Evolutionary conservation across 2,888 invertebrate species (phyloP).

Genomic region (Ditula angustiorana): DNA sequence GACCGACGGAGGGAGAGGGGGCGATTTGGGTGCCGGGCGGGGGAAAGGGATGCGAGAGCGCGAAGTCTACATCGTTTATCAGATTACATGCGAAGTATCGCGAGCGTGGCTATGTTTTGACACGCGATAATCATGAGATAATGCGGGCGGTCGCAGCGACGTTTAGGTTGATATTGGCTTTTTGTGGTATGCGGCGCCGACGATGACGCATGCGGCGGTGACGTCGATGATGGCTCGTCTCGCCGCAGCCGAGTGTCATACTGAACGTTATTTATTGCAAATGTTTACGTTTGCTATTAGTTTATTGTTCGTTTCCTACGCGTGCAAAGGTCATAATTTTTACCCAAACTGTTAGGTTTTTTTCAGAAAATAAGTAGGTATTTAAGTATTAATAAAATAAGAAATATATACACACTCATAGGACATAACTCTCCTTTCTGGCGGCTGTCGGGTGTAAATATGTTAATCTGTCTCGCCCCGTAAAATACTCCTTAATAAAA

Average conservation of each 20-base stretch:
- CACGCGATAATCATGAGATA: slow-evolving; percentile 86
- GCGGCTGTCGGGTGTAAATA: no score
- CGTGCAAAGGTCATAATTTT: not conserved
- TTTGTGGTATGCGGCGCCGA: slow-evolving; percentile 70
- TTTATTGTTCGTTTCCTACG: not conserved
- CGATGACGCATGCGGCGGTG: slow-evolving; percentile 65
- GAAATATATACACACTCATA: no score
- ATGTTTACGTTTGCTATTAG: slow-evolving; percentile 14
- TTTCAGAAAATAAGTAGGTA: no score
- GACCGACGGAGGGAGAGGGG: slow-evolving; percentile 67
- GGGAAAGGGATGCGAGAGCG: slow-evolving; percentile 70
- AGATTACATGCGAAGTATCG: slow-evolving; percentile 86
- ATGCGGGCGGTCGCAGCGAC: slow-evolving; percentile 83
- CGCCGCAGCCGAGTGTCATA: slow-evolving; percentile 41
- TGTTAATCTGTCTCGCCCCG: no score
- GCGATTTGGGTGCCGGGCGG: slow-evolving; percentile 62
- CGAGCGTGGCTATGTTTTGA: slow-evolving; percentile 86
- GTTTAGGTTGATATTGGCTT: slow-evolving; percentile 85
- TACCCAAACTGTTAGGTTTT: no score
- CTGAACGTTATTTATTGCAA: slow-evolving; percentile 1
- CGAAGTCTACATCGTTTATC: slow-evolving; percentile 86
- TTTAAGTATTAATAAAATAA: no score
- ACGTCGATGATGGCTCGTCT: slow-evolving; percentile 51
- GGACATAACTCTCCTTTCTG: no score
- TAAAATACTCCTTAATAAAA: no score